Evolutionary conservation across 2,797 vertebrate species (phyloP).

Genomic region (Acrocephalus scirpaceus): DNA sequence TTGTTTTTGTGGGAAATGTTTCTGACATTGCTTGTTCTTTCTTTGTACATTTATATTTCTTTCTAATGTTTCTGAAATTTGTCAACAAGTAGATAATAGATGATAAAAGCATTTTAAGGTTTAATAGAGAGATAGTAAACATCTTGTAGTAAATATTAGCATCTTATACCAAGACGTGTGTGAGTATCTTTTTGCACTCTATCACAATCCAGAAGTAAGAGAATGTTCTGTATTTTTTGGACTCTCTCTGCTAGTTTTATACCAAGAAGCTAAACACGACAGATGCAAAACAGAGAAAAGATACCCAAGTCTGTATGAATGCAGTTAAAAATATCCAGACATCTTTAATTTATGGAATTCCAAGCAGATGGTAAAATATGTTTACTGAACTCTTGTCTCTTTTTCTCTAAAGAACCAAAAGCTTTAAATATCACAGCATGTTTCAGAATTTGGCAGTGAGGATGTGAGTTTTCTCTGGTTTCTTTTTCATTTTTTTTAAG

Average conservation of each 20-base stretch:
- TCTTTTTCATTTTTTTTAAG: not conserved
- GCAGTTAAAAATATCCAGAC: conserved; percentile 63
- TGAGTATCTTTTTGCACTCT: not conserved
- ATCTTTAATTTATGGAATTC: conserved; percentile 73
- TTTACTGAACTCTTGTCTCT: conserved; percentile 54
- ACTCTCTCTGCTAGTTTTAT: not conserved
- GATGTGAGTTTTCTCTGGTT: not conserved
- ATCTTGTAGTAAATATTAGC: conserved; percentile 13
- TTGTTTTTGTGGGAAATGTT: not conserved
- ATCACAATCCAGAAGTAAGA: not conserved
- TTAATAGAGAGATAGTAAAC: not conserved
- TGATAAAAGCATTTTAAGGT: not conserved
- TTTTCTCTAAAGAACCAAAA: conserved; percentile 46
- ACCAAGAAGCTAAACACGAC: not conserved
- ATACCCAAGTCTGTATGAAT: conserved; percentile 40
- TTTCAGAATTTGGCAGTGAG: conserved; percentile 37
- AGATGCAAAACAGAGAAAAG: conserved; percentile 54
- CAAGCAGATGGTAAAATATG: conserved; percentile 67
- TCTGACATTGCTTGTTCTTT: not conserved
- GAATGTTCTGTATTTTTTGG: not conserved
- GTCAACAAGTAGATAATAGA: not conserved
- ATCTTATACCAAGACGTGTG: not conserved
- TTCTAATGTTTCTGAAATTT: not conserved
- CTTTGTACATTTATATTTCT: not conserved
- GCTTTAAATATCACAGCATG: conserved; percentile 57